Evolutionary conservation across 2,113 vertebrate genomes (phyloP).

Genomic region (Burhinus bistriatus): DNA sequence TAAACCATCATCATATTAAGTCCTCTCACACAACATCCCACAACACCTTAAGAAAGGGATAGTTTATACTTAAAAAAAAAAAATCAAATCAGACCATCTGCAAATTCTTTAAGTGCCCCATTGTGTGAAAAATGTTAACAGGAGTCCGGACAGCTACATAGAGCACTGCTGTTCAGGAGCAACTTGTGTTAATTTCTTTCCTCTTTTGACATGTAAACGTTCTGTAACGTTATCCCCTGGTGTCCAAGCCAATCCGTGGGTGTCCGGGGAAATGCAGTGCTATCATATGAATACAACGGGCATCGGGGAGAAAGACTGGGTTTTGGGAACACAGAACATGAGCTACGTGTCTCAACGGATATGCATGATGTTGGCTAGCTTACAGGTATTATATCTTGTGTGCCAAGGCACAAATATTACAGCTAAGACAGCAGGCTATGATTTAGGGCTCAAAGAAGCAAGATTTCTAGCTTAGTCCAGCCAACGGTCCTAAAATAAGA

Average conservation of each 20-base stretch:
- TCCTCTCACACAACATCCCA: background rate
- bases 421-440: background rate
- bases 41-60: background rate
- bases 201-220: background rate
- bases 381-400: fast-evolving
- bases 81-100: background rate
- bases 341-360: background rate
- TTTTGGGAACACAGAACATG: background rate
- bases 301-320: background rate
- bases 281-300: fast-evolving
- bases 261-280: background rate
- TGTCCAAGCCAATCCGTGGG: background rate
- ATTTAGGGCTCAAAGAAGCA: background rate
- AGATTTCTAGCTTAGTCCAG: background rate
- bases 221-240: background rate
- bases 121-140: background rate
- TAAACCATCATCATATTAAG: background rate
- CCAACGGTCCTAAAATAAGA: background rate
- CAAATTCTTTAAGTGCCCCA: background rate
- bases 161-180: background rate
- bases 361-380: background rate
- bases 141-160: background rate
- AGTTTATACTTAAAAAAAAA: background rate
- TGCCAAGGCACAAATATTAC: background rate
- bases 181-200: background rate